A percentile compares a stretch with the other conserved stretches of the same genome.
These are phyloP conservation scores for Toxostoma redivivum DNA, from an alignment of 2,113 vertebrate genomes.

Conservation along the genomic window DNA sequence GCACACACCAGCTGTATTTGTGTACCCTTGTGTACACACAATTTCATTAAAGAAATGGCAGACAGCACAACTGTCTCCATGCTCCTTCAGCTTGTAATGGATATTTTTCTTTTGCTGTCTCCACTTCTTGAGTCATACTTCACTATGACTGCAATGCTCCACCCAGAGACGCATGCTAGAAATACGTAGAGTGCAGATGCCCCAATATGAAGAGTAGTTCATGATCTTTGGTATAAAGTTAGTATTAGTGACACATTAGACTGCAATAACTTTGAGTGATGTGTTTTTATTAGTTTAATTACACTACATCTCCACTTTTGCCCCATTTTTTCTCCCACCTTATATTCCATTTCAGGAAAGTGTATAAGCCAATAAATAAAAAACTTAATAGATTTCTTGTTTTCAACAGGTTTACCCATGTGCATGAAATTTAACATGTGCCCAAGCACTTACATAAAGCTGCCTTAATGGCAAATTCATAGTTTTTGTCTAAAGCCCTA, in stretches of 20 bases:
- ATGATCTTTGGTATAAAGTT: not conserved
- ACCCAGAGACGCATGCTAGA: not conserved
- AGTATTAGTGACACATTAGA: not conserved
- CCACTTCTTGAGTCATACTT: not conserved
- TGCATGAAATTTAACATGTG: not conserved
- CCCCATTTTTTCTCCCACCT: not conserved
- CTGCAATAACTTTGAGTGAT: not conserved
- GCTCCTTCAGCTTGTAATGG: not conserved
- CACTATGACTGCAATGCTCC: not conserved
- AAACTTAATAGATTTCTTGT: not conserved
- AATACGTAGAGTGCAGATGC: not conserved
- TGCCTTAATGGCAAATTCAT: not conserved
- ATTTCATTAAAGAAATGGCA: not conserved
- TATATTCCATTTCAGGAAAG: not conserved
- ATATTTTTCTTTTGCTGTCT: not conserved
- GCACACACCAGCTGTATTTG: not conserved
- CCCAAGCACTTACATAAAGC: not conserved
- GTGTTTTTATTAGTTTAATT: not conserved
- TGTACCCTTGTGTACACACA: not conserved
- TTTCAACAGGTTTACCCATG: not conserved
- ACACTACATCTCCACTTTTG: not conserved
- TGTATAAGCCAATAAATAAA: not conserved
- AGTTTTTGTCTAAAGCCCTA: not conserved
- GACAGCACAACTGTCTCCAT: not conserved
- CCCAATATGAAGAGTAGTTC: not conserved